These are phyloP conservation scores for Nesoenas mayeri DNA, from an alignment of 2,113 vertebrate genomes.

Conservation along the genomic window DNA sequence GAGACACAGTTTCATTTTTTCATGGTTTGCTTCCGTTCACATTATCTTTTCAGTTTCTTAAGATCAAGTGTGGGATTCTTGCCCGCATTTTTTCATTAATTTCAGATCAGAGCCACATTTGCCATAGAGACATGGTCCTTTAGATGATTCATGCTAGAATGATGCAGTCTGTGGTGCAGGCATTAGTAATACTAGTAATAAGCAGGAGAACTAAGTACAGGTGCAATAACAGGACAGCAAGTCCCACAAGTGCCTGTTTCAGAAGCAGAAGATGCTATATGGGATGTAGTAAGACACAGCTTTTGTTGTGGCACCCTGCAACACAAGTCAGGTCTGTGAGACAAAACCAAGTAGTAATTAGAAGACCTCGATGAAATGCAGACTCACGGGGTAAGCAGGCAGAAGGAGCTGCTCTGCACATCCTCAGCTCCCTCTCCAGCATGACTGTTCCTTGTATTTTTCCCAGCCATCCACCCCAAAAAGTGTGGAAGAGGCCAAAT, in stretches of 20 bases:
- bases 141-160: background rate
- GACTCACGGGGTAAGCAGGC: accelerated
- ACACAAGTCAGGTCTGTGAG: background rate
- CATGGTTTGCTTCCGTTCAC: background rate
- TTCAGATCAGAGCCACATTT: background rate
- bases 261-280: background rate
- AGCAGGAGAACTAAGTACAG: background rate
- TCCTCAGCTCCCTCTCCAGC: background rate
- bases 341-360: background rate
- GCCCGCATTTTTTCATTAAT: background rate
- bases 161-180: background rate
- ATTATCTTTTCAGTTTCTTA: background rate
- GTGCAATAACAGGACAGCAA: background rate
- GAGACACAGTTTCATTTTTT: background rate
- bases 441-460: background rate
- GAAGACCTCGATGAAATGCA: background rate
- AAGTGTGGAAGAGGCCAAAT: background rate
- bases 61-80: background rate
- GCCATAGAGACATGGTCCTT: background rate
- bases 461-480: background rate
- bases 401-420: background rate
- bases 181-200: background rate
- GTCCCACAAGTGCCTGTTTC: background rate
- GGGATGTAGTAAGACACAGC: background rate
- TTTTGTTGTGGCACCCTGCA: background rate